These are phyloP conservation scores for Megaceryle torquata DNA, from an alignment of 2,113 vertebrate genomes.

Conservation along the genomic window DNA sequence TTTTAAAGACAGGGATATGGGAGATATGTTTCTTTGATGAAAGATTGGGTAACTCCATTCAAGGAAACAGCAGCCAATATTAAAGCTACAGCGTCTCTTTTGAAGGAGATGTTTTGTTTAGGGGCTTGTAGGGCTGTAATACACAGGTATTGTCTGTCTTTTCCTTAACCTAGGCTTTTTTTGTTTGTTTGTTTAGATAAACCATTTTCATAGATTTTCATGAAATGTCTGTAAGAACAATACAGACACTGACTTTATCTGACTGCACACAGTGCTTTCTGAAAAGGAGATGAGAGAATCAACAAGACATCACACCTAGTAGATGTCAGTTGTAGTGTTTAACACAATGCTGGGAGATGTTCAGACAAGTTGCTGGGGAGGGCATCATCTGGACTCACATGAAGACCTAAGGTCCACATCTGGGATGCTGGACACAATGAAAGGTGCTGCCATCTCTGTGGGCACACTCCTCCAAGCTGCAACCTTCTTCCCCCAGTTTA, in stretches of 20 bases:
- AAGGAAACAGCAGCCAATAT: constrained; percentile 68
- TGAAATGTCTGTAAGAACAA: constrained; percentile 19
- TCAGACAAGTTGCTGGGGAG: background rate
- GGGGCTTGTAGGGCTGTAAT: background rate
- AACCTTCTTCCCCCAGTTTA: background rate
- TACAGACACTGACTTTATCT: background rate
- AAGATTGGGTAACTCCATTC: constrained; percentile 78
- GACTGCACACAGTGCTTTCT: background rate
- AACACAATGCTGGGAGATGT: background rate
- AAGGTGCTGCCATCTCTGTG: background rate
- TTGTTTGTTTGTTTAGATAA: background rate
- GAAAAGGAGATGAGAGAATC: background rate
- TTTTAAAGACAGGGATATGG: constrained; percentile 86
- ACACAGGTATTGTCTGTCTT: background rate
- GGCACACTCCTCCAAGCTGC: background rate
- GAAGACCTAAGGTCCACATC: background rate
- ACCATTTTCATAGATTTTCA: constrained; percentile 41
- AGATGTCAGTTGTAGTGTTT: background rate
- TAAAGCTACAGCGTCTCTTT: constrained; percentile 45
- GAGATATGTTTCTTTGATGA: constrained; percentile 82
- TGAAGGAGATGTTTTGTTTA: constrained; percentile 36
- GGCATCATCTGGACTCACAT: background rate
- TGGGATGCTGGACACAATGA: background rate
- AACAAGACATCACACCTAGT: background rate
- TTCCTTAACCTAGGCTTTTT: background rate